A percentile compares a stretch with the other conserved stretches of the same genome.
phyloP scores from a whole-genome alignment of 2,113 vertebrate genomes.

The Rhegmatorhina hoffmannsi region DNA sequence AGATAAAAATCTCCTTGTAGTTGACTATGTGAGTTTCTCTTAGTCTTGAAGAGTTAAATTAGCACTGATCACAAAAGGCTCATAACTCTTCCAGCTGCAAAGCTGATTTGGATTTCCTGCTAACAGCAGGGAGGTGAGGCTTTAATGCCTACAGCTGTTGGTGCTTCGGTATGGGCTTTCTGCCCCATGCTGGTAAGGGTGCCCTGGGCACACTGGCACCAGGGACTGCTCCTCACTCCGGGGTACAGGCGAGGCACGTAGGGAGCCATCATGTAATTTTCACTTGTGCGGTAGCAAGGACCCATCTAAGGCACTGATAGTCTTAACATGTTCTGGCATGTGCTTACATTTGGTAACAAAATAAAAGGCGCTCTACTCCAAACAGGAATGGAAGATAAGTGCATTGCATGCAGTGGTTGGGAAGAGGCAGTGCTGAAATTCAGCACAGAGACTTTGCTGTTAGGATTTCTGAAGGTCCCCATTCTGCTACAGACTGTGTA shows the following conservation, averaged over 20 bases:
- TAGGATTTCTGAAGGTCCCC: neutral
- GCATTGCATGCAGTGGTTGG: neutral
- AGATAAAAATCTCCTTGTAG: conserved; percentile 16
- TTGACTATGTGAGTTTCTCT: neutral
- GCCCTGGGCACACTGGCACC: neutral
- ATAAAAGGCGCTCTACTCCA: neutral
- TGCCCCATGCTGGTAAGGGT: rapidly evolving
- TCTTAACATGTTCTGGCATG: neutral
- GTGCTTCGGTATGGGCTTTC: neutral
- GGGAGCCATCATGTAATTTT: rapidly evolving
- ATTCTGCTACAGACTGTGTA: neutral
- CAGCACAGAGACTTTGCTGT: neutral
- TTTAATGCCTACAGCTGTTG: neutral
- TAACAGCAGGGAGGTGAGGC: neutral
- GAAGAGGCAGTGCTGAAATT: neutral
- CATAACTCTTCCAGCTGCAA: neutral
- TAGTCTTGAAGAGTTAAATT: neutral
- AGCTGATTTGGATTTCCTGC: neutral
- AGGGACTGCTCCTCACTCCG: rapidly evolving
- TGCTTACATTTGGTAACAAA: neutral
- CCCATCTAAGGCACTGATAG: rapidly evolving
- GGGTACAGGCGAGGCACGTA: rapidly evolving
- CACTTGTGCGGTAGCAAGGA: neutral
- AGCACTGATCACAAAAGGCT: neutral
- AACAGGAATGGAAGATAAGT: neutral